These are phyloP conservation scores for Athalia circularis DNA, from an alignment of 2,888 invertebrate genomes.

Conservation along the genomic window DNA sequence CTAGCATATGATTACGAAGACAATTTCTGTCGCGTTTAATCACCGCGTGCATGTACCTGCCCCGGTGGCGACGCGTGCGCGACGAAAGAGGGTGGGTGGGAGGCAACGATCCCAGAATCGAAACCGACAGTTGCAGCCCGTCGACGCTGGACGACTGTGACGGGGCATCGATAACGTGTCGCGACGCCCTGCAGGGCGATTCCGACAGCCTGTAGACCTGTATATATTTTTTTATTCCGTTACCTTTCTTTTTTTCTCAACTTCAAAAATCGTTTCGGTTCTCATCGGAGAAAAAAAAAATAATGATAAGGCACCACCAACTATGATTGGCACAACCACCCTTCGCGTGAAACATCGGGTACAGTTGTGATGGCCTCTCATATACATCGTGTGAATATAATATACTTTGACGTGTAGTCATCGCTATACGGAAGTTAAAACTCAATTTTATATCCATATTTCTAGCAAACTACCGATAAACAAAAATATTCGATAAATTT, in stretches of 20 bases:
- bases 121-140: constrained; percentile 37
- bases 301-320: neutral
- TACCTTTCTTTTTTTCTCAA: neutral
- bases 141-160: constrained; percentile 6
- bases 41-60: constrained; percentile 17
- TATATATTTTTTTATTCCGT: neutral
- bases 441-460: too few relatives aligned
- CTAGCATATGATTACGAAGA: too few relatives aligned
- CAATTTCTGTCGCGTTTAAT: constrained; percentile 8
- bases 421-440: too few relatives aligned
- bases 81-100: constrained; percentile 12
- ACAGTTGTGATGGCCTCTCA: too few relatives aligned
- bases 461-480: too few relatives aligned
- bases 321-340: too few relatives aligned
- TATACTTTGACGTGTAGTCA: too few relatives aligned
- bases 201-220: neutral
- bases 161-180: constrained; percentile 42
- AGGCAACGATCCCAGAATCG: constrained; percentile 37
- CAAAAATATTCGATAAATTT: too few relatives aligned
- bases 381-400: too few relatives aligned
- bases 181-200: constrained; percentile 30
- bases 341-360: too few relatives aligned
- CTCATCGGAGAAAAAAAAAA: neutral
- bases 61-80: neutral
- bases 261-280: neutral